Conservation (phyloP, 2,113 vertebrate genomes). For the Pluvianellus socialis region DNA sequence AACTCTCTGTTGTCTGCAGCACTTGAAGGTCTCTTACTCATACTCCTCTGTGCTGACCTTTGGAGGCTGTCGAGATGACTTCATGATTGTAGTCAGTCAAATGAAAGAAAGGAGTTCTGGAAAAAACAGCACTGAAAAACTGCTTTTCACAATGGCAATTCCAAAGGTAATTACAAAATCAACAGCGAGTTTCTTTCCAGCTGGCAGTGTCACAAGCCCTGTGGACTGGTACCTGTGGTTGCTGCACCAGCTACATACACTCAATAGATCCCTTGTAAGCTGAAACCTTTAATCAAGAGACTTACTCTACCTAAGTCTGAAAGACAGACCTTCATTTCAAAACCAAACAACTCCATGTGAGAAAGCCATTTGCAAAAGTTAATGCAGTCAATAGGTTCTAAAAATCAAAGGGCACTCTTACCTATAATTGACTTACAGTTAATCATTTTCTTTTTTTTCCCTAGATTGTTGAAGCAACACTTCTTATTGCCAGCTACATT, state of each 20-base stretch:
- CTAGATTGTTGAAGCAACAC: constrained; percentile 87
- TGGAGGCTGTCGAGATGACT: constrained; percentile 86
- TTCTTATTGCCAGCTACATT: constrained; percentile 89
- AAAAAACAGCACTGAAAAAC: constrained; percentile 83
- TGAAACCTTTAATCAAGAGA: not conserved
- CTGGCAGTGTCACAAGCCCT: not conserved
- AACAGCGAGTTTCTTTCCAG: not conserved
- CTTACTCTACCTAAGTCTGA: not conserved
- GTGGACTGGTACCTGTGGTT: not conserved
- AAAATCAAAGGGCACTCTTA: constrained; percentile 36
- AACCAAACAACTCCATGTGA: not conserved
- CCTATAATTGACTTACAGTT: not conserved
- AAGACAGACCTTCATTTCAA: not conserved
- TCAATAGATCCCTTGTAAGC: not conserved
- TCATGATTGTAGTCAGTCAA: constrained; percentile 87
- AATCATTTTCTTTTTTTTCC: constrained; percentile 30
- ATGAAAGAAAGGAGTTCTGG: constrained; percentile 77
- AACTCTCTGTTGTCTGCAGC: constrained; percentile 70
- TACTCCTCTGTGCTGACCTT: constrained; percentile 87
- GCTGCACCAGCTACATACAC: not conserved
- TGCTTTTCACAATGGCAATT: constrained; percentile 84
- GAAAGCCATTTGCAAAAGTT: not conserved
- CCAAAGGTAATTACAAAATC: constrained; percentile 78
- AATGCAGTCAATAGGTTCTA: not conserved
- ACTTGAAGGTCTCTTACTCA: constrained; percentile 78